A percentile compares a stretch with the other conserved stretches of the same genome.
phyloP scores from a whole-genome alignment of 2,797 vertebrate species.

The Salarias fasciatus region DNA sequence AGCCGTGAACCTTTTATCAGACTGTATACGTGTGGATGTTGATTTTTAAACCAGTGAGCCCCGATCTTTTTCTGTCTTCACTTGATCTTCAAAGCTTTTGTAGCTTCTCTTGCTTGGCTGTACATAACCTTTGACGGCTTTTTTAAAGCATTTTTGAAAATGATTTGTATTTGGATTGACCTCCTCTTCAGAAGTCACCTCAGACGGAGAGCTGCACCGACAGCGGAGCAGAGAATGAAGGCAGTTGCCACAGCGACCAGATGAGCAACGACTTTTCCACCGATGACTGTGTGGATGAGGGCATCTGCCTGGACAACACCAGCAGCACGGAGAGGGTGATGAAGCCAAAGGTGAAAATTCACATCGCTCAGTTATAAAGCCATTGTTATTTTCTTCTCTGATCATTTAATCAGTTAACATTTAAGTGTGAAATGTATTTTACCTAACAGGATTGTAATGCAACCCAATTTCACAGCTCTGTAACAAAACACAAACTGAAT shows the following conservation, averaged over 20 bases:
- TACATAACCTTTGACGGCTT: background rate
- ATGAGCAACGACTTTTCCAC: slow-evolving; percentile 99
- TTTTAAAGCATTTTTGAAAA: background rate
- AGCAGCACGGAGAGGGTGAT: slow-evolving; percentile 89
- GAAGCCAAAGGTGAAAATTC: slow-evolving; percentile 91
- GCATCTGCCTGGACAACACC: slow-evolving; percentile 95
- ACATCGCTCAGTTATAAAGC: background rate
- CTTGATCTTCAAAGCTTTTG: slow-evolving; percentile 1
- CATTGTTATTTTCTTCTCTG: too few relatives aligned
- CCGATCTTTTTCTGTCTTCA: too few relatives aligned
- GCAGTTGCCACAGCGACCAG: slow-evolving; percentile 99
- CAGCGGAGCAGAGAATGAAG: slow-evolving; percentile 99
- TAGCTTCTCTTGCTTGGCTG: background rate
- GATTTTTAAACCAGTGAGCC: too few relatives aligned
- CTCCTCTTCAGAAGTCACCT: slow-evolving; percentile 91
- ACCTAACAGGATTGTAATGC: too few relatives aligned
- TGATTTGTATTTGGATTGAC: slow-evolving; percentile 7
- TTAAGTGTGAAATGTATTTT: too few relatives aligned
- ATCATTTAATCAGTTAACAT: too few relatives aligned
- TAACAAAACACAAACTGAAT: too few relatives aligned
- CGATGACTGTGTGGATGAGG: slow-evolving; percentile 96
- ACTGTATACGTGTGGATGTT: too few relatives aligned
- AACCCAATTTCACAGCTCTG: too few relatives aligned
- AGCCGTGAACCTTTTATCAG: too few relatives aligned
- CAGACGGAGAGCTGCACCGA: slow-evolving; percentile 99